Evolutionary conservation across 1,140 invertebrate species (phyloP), one percentile per base, ranked within the genome.

Genomic region (Pteromalus puparum): DNA sequence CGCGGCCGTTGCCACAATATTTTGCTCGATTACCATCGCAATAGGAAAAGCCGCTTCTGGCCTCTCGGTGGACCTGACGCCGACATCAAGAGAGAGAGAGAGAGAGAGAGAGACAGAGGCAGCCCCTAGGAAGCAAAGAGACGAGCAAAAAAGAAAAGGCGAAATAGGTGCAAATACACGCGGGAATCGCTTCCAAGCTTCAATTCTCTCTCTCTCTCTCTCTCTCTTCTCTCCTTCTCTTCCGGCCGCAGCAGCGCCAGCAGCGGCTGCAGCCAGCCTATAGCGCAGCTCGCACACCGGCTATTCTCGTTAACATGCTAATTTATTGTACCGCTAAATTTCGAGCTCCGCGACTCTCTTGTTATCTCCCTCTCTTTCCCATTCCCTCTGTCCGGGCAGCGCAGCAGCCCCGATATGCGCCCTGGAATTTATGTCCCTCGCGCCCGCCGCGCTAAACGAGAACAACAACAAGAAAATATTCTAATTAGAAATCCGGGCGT

Each of bases 11-110:
- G 89, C 91, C 89, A 90, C 89, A 91, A 93, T 91, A 91, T 91
- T 92, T 92, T 91, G 89, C 89, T 91, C 90, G 91, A 92, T 92
- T 92, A 91, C 88, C 88, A 91, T 91, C 88, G 87, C 88, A 87
- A 87, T 87, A 86, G 89, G 88, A 89, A 90, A 92, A 89, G 89
- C 89, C 86, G 86, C 81, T 84, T 79, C 78, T 65, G 74, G 28
- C 48, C 82, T 83, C 75, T 83, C 75, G 67, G 38, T 65, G 77
- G 68, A 85, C 83, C 76, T 77, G 73, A 81, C 72, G 70, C 83
- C 46, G 78, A 85, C 73, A 48, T 77, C 72, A 82, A 86, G 85
- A 28, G 82, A 61, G 53, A 0, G 13, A 53, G 48, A 21, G 67
- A 24, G 75, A n/a, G n/a, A 86, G 85, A 28, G 82, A 61, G 53